phyloP scores from a whole-genome alignment of 2,113 vertebrate species.

The Maccullochella peelii region DNA sequence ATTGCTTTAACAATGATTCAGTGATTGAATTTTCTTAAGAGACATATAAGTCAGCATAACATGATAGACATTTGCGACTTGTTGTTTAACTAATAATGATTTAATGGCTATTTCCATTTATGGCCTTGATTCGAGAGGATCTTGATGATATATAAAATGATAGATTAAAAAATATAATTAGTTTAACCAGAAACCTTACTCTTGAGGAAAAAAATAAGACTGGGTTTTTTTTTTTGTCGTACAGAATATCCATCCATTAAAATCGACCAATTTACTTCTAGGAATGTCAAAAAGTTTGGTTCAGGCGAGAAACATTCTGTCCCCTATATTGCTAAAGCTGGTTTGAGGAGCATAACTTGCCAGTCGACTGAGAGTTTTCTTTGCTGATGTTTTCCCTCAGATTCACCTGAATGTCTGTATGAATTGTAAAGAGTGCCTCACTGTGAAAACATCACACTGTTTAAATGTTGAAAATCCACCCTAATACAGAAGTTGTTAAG shows the following conservation, averaged over 20 bases:
- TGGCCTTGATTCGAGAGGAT: neutral
- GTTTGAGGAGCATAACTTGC: neutral
- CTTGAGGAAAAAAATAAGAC: neutral
- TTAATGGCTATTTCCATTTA: neutral
- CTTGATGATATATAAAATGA: neutral
- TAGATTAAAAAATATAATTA: neutral
- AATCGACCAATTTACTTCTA: neutral
- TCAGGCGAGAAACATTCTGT: neutral
- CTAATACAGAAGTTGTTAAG: neutral
- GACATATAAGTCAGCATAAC: fast-evolving
- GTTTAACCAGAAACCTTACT: neutral
- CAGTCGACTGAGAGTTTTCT: neutral
- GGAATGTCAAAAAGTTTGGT: neutral
- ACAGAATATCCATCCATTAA: neutral
- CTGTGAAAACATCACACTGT: slow-evolving; percentile 13
- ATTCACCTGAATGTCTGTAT: neutral
- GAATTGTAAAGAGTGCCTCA: neutral
- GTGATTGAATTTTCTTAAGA: neutral
- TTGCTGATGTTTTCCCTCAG: neutral
- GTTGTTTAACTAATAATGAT: no score
- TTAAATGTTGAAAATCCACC: neutral
- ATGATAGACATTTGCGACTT: neutral
- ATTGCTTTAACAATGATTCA: neutral
- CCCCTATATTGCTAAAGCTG: neutral
- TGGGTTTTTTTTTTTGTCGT: neutral